Evolutionary conservation across 2,113 vertebrate genomes (phyloP).

Genomic region (Manacus vitellinus): DNA sequence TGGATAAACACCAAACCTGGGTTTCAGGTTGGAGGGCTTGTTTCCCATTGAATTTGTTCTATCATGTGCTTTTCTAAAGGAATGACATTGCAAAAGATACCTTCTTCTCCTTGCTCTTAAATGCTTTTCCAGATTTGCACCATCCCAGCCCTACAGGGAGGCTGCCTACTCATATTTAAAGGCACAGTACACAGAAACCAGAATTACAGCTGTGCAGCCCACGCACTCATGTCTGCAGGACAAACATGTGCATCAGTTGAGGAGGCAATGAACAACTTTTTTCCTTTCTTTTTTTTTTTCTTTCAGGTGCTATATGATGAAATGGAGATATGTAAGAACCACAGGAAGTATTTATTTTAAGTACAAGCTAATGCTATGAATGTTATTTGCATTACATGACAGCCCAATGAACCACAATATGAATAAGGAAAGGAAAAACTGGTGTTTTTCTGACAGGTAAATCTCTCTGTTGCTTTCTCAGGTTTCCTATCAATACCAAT

Average conservation of each 20-base stretch:
- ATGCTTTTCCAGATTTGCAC: conserved; percentile 36
- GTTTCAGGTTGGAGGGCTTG: not conserved
- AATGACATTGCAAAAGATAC: conserved; percentile 19
- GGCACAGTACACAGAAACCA: conserved; percentile 14
- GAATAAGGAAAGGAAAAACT: conserved; percentile 40
- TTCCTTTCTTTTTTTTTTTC: not conserved
- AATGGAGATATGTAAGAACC: conserved; percentile 39
- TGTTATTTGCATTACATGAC: conserved; percentile 60
- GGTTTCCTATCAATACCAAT: conserved; percentile 21
- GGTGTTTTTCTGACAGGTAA: conserved; percentile 9
- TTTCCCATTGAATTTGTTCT: conserved; percentile 13
- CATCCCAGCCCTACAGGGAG: conserved; percentile 40
- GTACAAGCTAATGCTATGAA: conserved; percentile 41
- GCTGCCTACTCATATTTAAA: conserved; percentile 53
- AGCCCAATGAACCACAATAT: conserved; percentile 31
- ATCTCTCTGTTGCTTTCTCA: conserved; percentile 43
- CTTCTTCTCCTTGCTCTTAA: conserved; percentile 27
- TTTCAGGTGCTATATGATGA: conserved; percentile 45
- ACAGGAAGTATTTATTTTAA: conserved; percentile 66
- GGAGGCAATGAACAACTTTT: conserved; percentile 7
- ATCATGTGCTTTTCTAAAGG: conserved; percentile 20
- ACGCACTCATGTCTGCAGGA: conserved; percentile 22
- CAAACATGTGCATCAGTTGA: conserved; percentile 22
- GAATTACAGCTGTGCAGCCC: conserved; percentile 37
- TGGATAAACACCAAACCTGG: not conserved